Evolutionary conservation across 2,888 invertebrate species (phyloP), one percentile per base, ranked within the genome.

Genomic region (Acanthococcus lagerstroemiae): DNA sequence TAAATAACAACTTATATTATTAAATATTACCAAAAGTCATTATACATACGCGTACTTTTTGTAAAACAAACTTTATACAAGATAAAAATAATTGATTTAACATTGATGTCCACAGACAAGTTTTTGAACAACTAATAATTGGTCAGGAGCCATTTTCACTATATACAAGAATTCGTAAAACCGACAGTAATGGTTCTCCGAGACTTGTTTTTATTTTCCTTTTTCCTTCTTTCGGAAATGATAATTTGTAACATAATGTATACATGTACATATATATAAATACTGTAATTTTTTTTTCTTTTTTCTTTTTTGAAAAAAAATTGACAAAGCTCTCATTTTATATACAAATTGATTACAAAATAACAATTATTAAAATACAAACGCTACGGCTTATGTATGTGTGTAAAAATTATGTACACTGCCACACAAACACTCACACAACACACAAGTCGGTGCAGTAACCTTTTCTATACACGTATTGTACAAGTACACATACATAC

Each of bases 1-100:
- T 63, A 63, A 63, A 63, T 63, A 63, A 63, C 63, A 63, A 63
- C 63, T 63, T 63, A 63, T 63, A 63, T 63, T 63, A 54, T 63
- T 63, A 63, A 63, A 63, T 63, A 63, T 63, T 63, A 63, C 63
- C 63, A 63, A 63, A 63, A 63, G 52, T 63, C 63, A 63, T 52
- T 63, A 54, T 63, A 63, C 63, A 63, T 63, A 52, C 54, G 63
- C 63, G 26, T 63, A 63, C 48, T 48, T 26, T 52, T 54, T 54
- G 63, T 63, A 63, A 63, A 63, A 63, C 63, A 63, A 63, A 54
- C 63, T 63, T 63, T 63, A 44, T 63, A 63, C 63, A 63, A 63
- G 50, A 63, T 63, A 63, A 37, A 63, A 63, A 63, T 54, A 63
- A 63, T 63, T 63, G 63, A 63, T 63, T 63, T 52, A 63, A 63